Base-by-base conservation (phyloP, 2,797 vertebrate genomes). In the Crocidura indochinensis region DNA sequence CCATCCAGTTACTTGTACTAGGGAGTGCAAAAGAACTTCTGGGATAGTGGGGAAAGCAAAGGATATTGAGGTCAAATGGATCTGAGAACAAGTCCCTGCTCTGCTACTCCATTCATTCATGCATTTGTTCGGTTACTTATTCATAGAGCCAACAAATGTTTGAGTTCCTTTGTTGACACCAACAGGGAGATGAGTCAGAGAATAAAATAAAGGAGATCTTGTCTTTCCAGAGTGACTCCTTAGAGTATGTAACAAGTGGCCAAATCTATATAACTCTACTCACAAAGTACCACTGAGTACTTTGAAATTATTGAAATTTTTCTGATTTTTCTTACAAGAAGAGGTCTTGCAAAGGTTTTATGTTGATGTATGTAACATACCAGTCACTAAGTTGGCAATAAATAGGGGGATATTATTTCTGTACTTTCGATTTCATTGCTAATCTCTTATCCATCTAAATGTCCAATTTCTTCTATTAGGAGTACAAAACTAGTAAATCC, bases 381-480 rank as follows among this genome's bases (percentile, higher is more conserved):
- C 74, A 68, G 29, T 56, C 60, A 62, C 14, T 12, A n/a, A 31
- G 47, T 8, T 9, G 20, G 38, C 17, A 14, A 53, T 14, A 51
- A 53, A 56, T 2, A n/a, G 14, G 19, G 17, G 49, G 10, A n/a
- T 81, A 15, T 29, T 56, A 56, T 76, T 67, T 49, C 71, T 77
- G 75, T 29, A 56, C n/a, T 47, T 77, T 29, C 64, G 47, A 20
- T 53, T 88, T 85, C 38, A 86, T 38, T 89, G 26, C 20, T 24
- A 62, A 49, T 9, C 3, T 80, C 31, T 56, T 31, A 68, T 2
- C 17, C 56, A 17, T 60, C 56, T 60, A 60, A 3, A 71, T 11
- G 75, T 68, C 62, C 74, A 62, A 0, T 49, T 68, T 68, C 19
- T 67, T 49, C 67, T 20, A 38, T 38, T 38, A 69, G 60, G 19